Evolutionary conservation across 2,888 invertebrate genomes (phyloP).

Genomic region (Sphaerophoria taeniata): DNA sequence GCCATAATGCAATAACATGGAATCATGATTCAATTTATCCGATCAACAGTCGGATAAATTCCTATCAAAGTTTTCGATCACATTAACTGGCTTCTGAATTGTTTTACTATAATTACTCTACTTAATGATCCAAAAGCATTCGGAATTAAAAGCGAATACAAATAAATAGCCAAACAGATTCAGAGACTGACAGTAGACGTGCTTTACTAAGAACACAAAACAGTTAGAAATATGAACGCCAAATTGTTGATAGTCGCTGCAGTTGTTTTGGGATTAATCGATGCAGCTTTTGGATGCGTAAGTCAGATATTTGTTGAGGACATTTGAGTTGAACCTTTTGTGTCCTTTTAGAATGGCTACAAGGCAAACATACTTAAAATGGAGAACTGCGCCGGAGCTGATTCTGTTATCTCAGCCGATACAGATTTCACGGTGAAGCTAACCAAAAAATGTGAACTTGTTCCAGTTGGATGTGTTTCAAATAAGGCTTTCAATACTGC

Average conservation of each 20-base stretch:
- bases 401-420: slow-evolving; percentile 78
- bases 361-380: slow-evolving; percentile 79
- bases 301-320: slow-evolving; percentile 15
- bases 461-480: slow-evolving; percentile 82
- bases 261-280: slow-evolving; percentile 34
- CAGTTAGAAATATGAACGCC: slow-evolving; percentile 51
- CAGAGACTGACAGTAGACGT: slow-evolving; percentile 21
- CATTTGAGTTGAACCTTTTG: neutral
- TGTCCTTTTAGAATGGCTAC: slow-evolving; percentile 79
- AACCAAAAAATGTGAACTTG: slow-evolving; percentile 83
- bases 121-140: slow-evolving; percentile 49
- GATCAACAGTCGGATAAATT: slow-evolving; percentile 42
- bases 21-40: slow-evolving; percentile 47
- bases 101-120: slow-evolving; percentile 32
- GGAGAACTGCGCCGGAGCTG: slow-evolving; percentile 80
- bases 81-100: slow-evolving; percentile 21
- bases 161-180: slow-evolving; percentile 56
- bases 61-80: slow-evolving; percentile 41
- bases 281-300: slow-evolving; percentile 62
- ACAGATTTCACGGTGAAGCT: slow-evolving; percentile 78
- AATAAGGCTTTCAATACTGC: slow-evolving; percentile 82
- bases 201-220: neutral
- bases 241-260: slow-evolving; percentile 14
- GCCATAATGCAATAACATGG: slow-evolving; percentile 11
- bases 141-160: slow-evolving; percentile 19